Conservation (phyloP, 2,888 invertebrate species). For the Eristalis intricaria region DNA sequence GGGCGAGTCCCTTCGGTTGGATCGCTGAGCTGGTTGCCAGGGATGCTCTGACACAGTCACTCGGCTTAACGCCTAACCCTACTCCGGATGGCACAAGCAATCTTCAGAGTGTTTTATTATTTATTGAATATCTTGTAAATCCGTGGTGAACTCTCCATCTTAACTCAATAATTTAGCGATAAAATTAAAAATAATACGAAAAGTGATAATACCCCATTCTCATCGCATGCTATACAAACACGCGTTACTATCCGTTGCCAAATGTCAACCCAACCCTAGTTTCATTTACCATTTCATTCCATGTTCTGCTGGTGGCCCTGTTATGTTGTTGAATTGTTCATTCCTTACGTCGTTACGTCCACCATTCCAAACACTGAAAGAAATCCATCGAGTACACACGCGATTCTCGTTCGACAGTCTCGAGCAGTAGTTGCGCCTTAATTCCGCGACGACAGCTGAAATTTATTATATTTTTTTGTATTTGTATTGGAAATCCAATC, state of each 20-base stretch:
- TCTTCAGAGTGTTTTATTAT: too few relatives aligned
- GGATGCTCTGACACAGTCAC: too few relatives aligned
- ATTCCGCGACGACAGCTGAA: slow-evolving; percentile 28
- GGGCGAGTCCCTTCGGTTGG: too few relatives aligned
- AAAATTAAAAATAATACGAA: neutral
- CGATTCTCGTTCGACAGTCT: slow-evolving; percentile 29
- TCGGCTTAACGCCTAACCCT: too few relatives aligned
- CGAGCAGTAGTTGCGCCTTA: slow-evolving; percentile 36
- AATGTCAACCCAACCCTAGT: slow-evolving; percentile 23
- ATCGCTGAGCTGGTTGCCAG: too few relatives aligned
- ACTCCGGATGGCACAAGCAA: too few relatives aligned
- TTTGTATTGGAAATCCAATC: slow-evolving; percentile 1
- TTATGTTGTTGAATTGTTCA: slow-evolving; percentile 25
- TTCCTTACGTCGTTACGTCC: slow-evolving; percentile 9
- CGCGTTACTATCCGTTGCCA: slow-evolving; percentile 1
- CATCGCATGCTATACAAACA: neutral
- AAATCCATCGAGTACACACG: slow-evolving; percentile 17
- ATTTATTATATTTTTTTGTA: neutral
- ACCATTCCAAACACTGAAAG: slow-evolving; percentile 23
- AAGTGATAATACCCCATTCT: slow-evolving; percentile 18
- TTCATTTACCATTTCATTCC: slow-evolving; percentile 18
- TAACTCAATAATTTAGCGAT: too few relatives aligned
- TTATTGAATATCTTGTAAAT: too few relatives aligned
- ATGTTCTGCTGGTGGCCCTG: neutral
- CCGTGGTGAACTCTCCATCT: neutral